These are phyloP conservation scores for Phoenoteleia sp. DNA, from an alignment of 2,888 invertebrate genomes.

Conservation along the genomic window DNA sequence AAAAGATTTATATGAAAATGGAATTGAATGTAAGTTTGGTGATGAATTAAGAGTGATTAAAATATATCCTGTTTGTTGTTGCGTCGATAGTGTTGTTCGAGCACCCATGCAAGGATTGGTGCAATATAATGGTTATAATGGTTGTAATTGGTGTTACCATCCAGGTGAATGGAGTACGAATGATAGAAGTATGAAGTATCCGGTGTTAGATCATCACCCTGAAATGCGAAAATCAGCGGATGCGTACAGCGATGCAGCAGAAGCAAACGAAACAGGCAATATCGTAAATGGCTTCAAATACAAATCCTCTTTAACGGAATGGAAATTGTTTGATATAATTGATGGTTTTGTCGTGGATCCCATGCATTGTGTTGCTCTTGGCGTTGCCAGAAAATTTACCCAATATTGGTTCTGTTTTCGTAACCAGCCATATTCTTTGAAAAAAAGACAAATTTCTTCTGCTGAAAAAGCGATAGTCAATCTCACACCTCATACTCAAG, in stretches of 20 bases:
- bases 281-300: background rate
- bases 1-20: background rate
- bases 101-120: background rate
- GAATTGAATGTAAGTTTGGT: background rate
- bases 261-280: background rate
- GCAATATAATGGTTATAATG: constrained; percentile 23
- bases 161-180: background rate
- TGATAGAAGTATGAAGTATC: background rate
- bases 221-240: background rate
- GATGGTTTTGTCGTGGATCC: background rate
- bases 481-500: constrained; percentile 38
- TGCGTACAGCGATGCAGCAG: background rate
- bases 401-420: background rate
- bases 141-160: constrained; percentile 5
- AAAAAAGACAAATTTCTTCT: background rate
- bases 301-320: background rate
- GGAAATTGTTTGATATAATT: background rate
- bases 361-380: background rate
- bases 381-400: background rate
- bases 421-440: background rate
- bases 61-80: constrained; percentile 1
- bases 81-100: background rate
- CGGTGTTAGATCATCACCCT: background rate
- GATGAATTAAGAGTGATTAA: background rate
- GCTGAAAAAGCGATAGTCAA: background rate